These are phyloP conservation scores for Carabus problematicus DNA, from an alignment of 2,888 invertebrate species.

Conservation along the genomic window DNA sequence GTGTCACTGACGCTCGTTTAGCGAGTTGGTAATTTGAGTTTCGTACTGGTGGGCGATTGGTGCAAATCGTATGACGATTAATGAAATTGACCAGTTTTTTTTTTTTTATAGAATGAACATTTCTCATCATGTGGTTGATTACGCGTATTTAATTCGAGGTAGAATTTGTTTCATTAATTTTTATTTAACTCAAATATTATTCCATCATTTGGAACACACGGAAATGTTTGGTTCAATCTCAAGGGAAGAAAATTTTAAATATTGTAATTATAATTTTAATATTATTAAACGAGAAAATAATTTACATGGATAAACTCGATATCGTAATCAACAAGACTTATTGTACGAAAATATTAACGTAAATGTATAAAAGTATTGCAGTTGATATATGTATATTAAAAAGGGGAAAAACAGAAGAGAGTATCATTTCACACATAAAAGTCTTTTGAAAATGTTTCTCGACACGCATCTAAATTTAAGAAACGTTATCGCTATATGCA, in stretches of 20 bases:
- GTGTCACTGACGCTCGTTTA: not conserved
- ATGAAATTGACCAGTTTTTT: constrained; percentile 28
- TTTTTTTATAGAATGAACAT: constrained; percentile 26
- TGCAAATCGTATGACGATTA: constrained; percentile 26
- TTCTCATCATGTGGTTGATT: constrained; percentile 29
- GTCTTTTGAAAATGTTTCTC: too few species aligned
- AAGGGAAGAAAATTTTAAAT: too few species aligned
- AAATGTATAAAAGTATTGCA: too few species aligned
- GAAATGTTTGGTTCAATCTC: too few species aligned
- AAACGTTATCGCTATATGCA: constrained; percentile 1
- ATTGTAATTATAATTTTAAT: too few species aligned
- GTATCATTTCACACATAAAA: not conserved
- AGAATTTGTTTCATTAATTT: too few species aligned
- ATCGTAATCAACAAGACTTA: too few species aligned
- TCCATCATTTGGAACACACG: too few species aligned
- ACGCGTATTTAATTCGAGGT: not conserved
- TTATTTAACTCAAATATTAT: too few species aligned
- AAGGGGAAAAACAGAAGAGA: not conserved
- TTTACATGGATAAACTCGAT: too few species aligned
- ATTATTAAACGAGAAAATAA: too few species aligned
- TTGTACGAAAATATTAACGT: too few species aligned
- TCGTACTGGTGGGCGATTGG: not conserved
- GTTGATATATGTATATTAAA: not conserved
- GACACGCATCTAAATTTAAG: not conserved
- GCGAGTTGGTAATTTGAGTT: constrained; percentile 14